Base-by-base conservation (phyloP, 2,888 invertebrate species). In the Ophion ventricosus region DNA sequence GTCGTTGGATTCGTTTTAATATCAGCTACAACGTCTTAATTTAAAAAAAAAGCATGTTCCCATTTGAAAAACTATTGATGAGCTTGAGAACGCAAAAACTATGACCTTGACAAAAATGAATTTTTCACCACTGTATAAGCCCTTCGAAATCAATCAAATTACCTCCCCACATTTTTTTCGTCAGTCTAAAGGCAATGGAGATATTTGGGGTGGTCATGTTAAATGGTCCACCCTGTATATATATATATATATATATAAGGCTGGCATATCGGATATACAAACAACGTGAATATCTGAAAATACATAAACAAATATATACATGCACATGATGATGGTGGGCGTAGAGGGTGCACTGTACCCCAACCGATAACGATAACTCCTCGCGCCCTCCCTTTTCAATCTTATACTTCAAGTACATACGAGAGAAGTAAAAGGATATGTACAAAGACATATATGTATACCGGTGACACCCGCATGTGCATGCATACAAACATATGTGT, bases 311-410 rank as follows among this genome's bases (percentile, higher is more conserved):
- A 35, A 76, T 20, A 76, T 25, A 57, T 40, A 56, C 20, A 29
- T 49, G 14, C 26, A 49, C 26, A 54, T 74, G 54, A 66, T 66
- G 57, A 67, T 11, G n/a, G 57, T 11, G 59, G 20, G 66, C 66
- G 64, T 49, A 79, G 64, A 57, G 76, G 80, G 73, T 59, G 82
- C 67, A 77, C 61, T 64, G 80, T 73, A 80, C 76, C 59, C 77
- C 80, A 54, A 80, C 76, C 83, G 80, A 80, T 76, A 80, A 75
- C 80, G 77, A 83, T 80, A 83, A 83, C 83, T 83, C 80, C 80
- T 80, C 77, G 63, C 67, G 73, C 73, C 77, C 73, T 63, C 66
- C 80, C 80, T 77, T 80, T 80, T 80, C 83, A 83, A 83, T 83
- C 83, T 80, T 80, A 83, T 80, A 77, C 83, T 67, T 43, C 75